These are phyloP conservation scores for Columba janthina DNA, from an alignment of 2,113 vertebrate genomes.

Conservation along the genomic window DNA sequence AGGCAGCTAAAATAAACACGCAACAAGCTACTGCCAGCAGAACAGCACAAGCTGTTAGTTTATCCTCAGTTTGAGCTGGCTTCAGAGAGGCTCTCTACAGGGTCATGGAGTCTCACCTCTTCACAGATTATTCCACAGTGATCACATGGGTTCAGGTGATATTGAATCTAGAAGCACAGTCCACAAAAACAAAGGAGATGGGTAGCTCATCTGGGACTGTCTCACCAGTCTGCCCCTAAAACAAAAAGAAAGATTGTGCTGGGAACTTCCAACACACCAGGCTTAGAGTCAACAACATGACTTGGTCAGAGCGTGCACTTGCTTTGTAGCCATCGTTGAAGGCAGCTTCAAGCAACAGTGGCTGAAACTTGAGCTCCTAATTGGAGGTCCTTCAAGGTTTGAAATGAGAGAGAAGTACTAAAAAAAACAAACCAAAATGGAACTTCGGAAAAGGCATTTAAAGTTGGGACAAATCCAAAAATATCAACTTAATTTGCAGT, in stretches of 20 bases:
- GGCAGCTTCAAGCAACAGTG: not conserved
- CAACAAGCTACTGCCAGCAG: not conserved
- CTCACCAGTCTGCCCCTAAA: not conserved
- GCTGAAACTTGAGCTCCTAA: not conserved
- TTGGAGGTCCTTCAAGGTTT: not conserved
- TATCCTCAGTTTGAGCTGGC: not conserved
- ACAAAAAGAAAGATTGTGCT: not conserved
- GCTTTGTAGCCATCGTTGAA: not conserved
- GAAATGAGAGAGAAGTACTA: not conserved
- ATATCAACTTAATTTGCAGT: conserved; percentile 17
- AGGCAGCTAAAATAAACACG: not conserved
- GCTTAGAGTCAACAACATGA: not conserved
- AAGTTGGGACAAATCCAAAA: conserved; percentile 26
- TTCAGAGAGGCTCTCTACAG: not conserved
- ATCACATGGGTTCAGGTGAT: not conserved
- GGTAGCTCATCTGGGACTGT: not conserved
- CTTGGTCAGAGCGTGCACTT: not conserved
- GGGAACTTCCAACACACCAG: not conserved
- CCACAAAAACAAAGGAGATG: not conserved
- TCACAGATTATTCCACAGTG: not conserved
- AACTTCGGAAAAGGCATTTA: not conserved
- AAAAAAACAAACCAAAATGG: not conserved
- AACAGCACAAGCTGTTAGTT: not conserved
- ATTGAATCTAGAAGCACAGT: not conserved
- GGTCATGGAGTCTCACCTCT: not conserved